Percentiles rank a stretch among this genome's conserved stretches.
These are phyloP conservation scores for Leptopilina clavipes DNA, from an alignment of 1,140 invertebrate species.

Conservation along the genomic window DNA sequence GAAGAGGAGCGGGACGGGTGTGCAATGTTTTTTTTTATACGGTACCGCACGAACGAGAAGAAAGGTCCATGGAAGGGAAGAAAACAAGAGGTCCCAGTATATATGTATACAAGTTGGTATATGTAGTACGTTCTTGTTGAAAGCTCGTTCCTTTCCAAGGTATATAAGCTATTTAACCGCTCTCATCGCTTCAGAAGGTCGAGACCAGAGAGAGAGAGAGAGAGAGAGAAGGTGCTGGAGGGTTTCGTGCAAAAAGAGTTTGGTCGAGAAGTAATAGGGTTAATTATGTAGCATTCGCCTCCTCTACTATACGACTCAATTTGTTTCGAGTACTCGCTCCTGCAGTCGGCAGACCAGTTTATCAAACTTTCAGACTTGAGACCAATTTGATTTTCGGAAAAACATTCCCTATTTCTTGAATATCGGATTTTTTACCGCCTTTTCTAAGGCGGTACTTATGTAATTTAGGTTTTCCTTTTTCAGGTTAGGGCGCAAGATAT, in stretches of 20 bases:
- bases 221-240: conserved; percentile 14
- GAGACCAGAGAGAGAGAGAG: not conserved
- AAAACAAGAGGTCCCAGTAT: conserved; percentile 18
- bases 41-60: not conserved
- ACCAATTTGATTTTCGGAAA: too few relatives aligned
- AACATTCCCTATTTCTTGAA: too few relatives aligned
- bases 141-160: not conserved
- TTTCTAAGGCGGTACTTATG: too few relatives aligned
- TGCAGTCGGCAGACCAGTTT: conserved; percentile 10
- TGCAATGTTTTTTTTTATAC: not conserved
- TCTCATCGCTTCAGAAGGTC: conserved; percentile 22
- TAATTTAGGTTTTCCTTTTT: too few relatives aligned
- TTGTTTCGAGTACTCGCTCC: conserved; percentile 19
- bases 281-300: conserved; percentile 32
- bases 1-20: not conserved
- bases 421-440: too few relatives aligned
- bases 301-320: conserved; percentile 26
- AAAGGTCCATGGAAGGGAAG: not conserved
- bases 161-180: conserved; percentile 18
- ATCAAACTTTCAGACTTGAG: not conserved
- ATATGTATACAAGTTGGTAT: not conserved
- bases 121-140: conserved; percentile 1
- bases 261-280: conserved; percentile 25
- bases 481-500: too few relatives aligned
- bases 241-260: conserved; percentile 16